A percentile compares a stretch with the other conserved stretches of the same genome.
phyloP scores from a whole-genome alignment of 2,797 vertebrate genomes.

The Xyrichtys novacula region DNA sequence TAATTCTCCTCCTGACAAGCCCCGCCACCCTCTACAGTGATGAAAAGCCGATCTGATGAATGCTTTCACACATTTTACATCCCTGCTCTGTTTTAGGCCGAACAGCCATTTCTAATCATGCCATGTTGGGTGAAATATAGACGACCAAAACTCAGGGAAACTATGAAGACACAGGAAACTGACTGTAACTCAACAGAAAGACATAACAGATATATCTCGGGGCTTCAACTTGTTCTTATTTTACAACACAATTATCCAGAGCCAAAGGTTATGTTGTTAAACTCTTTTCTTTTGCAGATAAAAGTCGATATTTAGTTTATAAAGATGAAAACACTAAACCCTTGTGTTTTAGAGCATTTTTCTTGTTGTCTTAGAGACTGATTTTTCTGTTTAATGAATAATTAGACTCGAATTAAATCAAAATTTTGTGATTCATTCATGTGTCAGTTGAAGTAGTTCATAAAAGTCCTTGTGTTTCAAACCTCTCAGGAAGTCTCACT shows the following conservation, averaged over 20 bases:
- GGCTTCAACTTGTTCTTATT: background rate
- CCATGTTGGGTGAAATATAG: constrained; percentile 39
- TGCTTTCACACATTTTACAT: constrained; percentile 54
- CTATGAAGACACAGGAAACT: constrained; percentile 22
- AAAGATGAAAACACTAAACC: constrained; percentile 1
- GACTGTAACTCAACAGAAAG: constrained; percentile 13
- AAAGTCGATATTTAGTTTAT: background rate
- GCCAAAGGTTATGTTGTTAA: background rate
- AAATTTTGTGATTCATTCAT: background rate
- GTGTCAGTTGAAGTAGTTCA: background rate
- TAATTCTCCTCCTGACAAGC: constrained; percentile 76
- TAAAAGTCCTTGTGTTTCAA: background rate
- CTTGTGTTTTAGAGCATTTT: background rate
- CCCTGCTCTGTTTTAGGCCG: constrained; percentile 64
- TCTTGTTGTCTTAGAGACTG: background rate
- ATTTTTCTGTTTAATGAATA: background rate
- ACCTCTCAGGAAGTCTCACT: constrained; percentile 13
- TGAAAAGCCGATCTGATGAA: constrained; percentile 72
- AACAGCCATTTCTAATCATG: constrained; percentile 65
- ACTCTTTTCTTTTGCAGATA: background rate
- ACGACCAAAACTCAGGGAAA: constrained; percentile 35
- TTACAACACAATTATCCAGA: background rate
- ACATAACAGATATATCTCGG: background rate
- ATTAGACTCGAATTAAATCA: background rate
- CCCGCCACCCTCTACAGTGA: constrained; percentile 53